Evolutionary conservation across 2,888 invertebrate genomes (phyloP).

Genomic region (Adelognathus sp.): DNA sequence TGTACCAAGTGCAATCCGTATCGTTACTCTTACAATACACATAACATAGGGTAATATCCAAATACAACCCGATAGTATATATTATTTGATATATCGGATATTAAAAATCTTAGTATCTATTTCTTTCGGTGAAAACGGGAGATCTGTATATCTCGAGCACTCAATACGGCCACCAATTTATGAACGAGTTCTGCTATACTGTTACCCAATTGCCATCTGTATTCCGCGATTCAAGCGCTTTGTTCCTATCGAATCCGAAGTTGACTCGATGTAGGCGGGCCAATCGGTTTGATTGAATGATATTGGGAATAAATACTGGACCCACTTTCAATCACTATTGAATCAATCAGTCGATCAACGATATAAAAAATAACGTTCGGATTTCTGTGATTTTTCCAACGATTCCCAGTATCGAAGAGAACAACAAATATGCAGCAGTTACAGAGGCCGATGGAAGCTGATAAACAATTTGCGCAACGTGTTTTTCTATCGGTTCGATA

Average conservation of each 20-base stretch:
- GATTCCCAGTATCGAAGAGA: background rate
- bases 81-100: too few species aligned
- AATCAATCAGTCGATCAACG: background rate
- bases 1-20: too few species aligned
- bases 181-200: conserved; percentile 22
- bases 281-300: background rate
- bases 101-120: too few species aligned
- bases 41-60: too few species aligned
- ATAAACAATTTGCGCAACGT: background rate
- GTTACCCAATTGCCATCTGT: conserved; percentile 49
- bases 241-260: background rate
- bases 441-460: conserved; percentile 1
- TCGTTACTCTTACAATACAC: too few species aligned
- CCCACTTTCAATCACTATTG: too few species aligned
- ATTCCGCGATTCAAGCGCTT: conserved; percentile 9
- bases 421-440: background rate
- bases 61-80: too few species aligned
- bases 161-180: conserved; percentile 5
- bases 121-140: too few species aligned
- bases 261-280: background rate
- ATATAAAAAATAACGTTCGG: background rate
- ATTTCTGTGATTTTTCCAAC: background rate
- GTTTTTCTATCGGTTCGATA: conserved; percentile 1
- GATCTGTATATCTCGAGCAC: conserved; percentile 45
- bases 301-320: too few species aligned